These are phyloP conservation scores for Urosaurus nigricauda DNA, from an alignment of 2,797 vertebrate genomes.

Conservation along the genomic window DNA sequence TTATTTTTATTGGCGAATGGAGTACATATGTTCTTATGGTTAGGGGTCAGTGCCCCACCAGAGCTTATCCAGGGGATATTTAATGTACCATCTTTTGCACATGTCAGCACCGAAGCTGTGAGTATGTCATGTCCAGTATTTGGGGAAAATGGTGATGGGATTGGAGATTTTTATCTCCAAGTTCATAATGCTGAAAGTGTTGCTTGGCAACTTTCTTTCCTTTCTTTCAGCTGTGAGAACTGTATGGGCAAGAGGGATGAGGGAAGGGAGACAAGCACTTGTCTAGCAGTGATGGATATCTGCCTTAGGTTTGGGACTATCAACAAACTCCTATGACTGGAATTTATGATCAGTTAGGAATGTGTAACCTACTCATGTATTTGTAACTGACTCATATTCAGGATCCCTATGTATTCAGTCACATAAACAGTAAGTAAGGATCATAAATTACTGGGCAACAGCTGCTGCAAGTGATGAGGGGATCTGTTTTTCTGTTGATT, in stretches of 20 bases:
- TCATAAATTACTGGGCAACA: too few species aligned
- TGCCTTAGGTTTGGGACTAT: not conserved
- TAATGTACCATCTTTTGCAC: constrained; percentile 90
- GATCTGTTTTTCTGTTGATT: too few species aligned
- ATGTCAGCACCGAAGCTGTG: constrained; percentile 87
- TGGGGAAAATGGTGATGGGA: not conserved
- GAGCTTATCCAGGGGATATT: constrained; percentile 93
- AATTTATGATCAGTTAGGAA: too few species aligned
- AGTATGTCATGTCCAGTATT: constrained; percentile 64
- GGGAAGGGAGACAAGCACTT: too few species aligned
- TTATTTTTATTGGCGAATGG: constrained; percentile 93
- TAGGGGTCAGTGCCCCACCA: constrained; percentile 87
- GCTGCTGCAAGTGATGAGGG: too few species aligned
- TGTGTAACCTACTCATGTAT: too few species aligned
- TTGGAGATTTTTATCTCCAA: not conserved
- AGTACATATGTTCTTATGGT: constrained; percentile 89
- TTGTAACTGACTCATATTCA: too few species aligned
- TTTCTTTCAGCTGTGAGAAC: not conserved
- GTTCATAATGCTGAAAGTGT: not conserved
- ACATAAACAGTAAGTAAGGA: too few species aligned
- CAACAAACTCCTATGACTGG: too few species aligned
- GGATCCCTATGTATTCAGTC: too few species aligned
- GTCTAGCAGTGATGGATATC: not conserved
- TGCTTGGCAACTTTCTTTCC: too few species aligned
- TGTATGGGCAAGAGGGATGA: not conserved